Conservation (phyloP, 2,888 invertebrate genomes). For the Agrilus cyanescens region DNA sequence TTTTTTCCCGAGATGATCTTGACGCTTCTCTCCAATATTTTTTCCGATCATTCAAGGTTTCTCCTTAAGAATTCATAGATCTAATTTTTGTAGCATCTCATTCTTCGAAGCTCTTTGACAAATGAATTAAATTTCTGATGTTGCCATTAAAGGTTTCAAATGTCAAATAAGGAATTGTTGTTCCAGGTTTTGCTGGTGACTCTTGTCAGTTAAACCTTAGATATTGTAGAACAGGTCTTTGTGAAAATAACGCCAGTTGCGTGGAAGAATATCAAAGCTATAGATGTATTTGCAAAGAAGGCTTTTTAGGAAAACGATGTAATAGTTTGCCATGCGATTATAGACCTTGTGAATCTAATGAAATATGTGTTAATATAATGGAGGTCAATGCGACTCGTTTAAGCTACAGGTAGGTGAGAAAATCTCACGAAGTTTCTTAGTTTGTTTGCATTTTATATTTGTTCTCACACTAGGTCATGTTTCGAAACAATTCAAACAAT, state of each 20-base stretch:
- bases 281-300: conserved; percentile 38
- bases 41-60: too few relatives aligned
- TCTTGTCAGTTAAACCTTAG: conserved; percentile 24
- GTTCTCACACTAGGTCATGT: too few relatives aligned
- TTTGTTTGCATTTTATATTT: too few relatives aligned
- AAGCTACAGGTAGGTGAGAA: conserved; percentile 32
- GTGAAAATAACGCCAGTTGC: conserved; percentile 35
- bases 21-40: too few relatives aligned
- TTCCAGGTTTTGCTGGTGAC: conserved; percentile 29
- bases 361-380: conserved; percentile 36
- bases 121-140: too few relatives aligned
- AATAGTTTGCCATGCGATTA: conserved; percentile 46
- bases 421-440: too few relatives aligned
- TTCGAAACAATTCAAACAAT: too few relatives aligned
- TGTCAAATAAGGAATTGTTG: not conserved
- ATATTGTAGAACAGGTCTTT: conserved; percentile 25
- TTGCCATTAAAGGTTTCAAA: too few relatives aligned
- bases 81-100: too few relatives aligned
- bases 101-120: too few relatives aligned
- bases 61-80: too few relatives aligned
- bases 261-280: conserved; percentile 32
- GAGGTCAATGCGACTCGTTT: conserved; percentile 31
- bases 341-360: conserved; percentile 38
- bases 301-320: conserved; percentile 43
- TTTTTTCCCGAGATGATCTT: too few relatives aligned